Base-by-base conservation (phyloP, 1,140 invertebrate genomes). In the Arion vulgaris region DNA sequence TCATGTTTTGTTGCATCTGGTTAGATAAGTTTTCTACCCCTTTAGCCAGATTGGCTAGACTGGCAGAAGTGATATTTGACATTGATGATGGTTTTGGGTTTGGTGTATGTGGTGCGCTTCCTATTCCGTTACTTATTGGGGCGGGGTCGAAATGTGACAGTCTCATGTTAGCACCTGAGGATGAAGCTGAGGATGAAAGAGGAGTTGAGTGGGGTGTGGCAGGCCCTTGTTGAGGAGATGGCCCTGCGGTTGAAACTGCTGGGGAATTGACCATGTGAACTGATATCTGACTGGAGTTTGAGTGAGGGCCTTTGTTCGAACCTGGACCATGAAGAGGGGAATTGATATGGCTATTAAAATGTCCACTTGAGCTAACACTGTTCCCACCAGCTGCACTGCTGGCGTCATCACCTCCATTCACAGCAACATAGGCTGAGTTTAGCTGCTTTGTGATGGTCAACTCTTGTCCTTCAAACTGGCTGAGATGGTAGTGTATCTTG, bases 361-460 rank as follows among this genome's bases (percentile, higher is more conserved):
- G 1, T 2, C 19, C 38, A 34, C 32, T 32, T 34, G 39, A 45
- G 2, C 15, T 38, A 72, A 2, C 17, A 45, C 9, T 34, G 45
- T 45, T 36, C 13, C 45, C 4, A 49, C 73, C 45, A 19, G 4
- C 39, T 51, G 72, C 81, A 81, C 78, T 88, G 84, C 72, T 71
- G 80, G 53, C 79, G 5, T 81, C 71, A 49, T 80, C 45, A 26
- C 68, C 79, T 32, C 69, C 68, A 49, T 38, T 80, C 2, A 76
- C 74, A 26, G 74, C 49, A 1, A 78, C 72, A 57, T 91, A 92
- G 75, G 91, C 91, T 73, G 90, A 84, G 92, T 98, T 98, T 28
- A 97, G 96, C 93, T 98, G 97, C 92, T 98, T 98, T 91, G 98
- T 97, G 93, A 98, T 98, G 78, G 97, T 98, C 85, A 98, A 93